A percentile compares a stretch with the other conserved stretches of the same genome.
phyloP scores from a whole-genome alignment of 2,113 vertebrate species.

The Ameiurus melas region DNA sequence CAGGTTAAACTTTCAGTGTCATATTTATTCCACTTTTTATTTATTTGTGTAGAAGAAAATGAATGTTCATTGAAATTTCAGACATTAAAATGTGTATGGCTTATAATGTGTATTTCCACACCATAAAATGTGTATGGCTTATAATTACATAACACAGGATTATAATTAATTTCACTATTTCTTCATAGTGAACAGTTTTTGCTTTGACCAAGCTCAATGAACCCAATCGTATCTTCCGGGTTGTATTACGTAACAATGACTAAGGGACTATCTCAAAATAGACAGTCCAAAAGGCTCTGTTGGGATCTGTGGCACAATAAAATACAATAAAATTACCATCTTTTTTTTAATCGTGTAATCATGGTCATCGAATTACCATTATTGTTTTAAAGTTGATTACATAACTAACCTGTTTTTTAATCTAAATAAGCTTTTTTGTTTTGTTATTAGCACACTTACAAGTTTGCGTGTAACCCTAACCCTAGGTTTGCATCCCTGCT shows the following conservation, averaged over 20 bases:
- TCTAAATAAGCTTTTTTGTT: background rate
- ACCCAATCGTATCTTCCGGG: conserved; percentile 23
- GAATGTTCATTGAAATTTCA: background rate
- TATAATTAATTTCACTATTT: background rate
- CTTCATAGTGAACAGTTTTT: background rate
- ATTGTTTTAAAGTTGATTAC: background rate
- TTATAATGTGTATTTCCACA: background rate
- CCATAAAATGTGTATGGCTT: background rate
- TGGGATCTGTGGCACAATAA: background rate
- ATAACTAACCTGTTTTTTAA: background rate
- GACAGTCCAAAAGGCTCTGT: background rate
- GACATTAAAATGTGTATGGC: background rate
- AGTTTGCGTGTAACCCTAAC: background rate
- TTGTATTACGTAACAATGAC: background rate
- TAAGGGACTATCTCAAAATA: conserved; percentile 20
- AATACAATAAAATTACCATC: background rate
- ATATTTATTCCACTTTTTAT: background rate
- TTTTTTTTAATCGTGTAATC: background rate
- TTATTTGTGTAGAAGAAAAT: background rate
- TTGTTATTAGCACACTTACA: background rate
- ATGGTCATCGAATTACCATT: background rate
- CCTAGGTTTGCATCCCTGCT: background rate
- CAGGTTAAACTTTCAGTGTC: background rate
- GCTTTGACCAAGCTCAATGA: background rate
- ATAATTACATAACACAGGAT: background rate